Evolutionary conservation across 2,888 invertebrate genomes (phyloP).

Genomic region (Reticulitermes lucifugus): DNA sequence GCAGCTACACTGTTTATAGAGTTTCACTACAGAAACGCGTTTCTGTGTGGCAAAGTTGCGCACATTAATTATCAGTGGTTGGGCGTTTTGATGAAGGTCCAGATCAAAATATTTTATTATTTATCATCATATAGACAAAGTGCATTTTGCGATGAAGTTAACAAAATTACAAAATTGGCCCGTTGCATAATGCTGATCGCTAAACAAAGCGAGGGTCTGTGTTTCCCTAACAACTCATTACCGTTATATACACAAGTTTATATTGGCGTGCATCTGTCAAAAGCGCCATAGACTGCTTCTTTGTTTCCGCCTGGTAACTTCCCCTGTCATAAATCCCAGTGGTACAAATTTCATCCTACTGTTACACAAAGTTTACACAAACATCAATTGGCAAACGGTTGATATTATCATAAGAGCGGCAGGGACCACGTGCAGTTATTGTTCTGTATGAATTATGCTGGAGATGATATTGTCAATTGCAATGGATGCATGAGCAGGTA

Average conservation of each 20-base stretch:
- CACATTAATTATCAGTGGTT: neutral
- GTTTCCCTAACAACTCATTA: slow-evolving; percentile 48
- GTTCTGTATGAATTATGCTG: slow-evolving; percentile 7
- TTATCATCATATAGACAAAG: slow-evolving; percentile 19
- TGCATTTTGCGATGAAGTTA: slow-evolving; percentile 13
- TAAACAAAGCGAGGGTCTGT: slow-evolving; percentile 9
- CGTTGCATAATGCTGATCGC: neutral
- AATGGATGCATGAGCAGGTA: slow-evolving; percentile 26
- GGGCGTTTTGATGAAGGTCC: neutral
- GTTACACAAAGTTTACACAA: slow-evolving; percentile 28
- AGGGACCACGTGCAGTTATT: neutral
- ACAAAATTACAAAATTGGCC: neutral
- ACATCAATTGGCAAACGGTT: slow-evolving; percentile 30
- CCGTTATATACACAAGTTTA: slow-evolving; percentile 27
- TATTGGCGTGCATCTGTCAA: slow-evolving; percentile 28
- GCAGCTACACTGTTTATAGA: neutral
- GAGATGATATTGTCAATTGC: slow-evolving; percentile 19
- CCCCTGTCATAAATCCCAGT: slow-evolving; percentile 5
- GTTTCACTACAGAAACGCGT: neutral
- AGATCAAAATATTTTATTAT: slow-evolving; percentile 4
- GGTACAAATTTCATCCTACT: slow-evolving; percentile 24
- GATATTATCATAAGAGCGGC: slow-evolving; percentile 15
- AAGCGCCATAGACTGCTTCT: slow-evolving; percentile 11
- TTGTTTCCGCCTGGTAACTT: slow-evolving; percentile 13
- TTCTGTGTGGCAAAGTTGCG: neutral